Evolutionary conservation across 2,888 invertebrate genomes (phyloP), one percentile per base, ranked within the genome.

Genomic region (Synergus laeviventris): DNA sequence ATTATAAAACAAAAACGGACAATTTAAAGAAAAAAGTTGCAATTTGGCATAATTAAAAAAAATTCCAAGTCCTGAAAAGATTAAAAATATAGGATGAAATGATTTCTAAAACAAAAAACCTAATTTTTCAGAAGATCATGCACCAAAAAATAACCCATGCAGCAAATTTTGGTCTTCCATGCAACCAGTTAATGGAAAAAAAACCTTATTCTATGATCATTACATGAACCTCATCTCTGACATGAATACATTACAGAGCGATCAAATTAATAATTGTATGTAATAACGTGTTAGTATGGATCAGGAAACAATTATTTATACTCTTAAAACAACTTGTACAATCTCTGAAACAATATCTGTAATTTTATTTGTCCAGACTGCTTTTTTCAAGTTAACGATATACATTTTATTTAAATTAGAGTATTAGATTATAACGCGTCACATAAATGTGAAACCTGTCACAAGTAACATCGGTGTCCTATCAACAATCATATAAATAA

Each of bases 321-420:
- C 62, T 18, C 54, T n/a, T 18, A 18, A n/a, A 54, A 9, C 9
- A 18, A 62, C 12, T 38, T 62, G 4, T 38, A n/a, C 62, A 62
- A 62, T 39, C 12, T 38, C 18, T 62, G 38, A 62, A 62, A 62
- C 18, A 62, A 62, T 9, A 18, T 62, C 38, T 38, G 18, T 1
- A 39, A 62, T 39, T 62, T 62, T 62, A 62, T 62, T 62, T 11
- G n/a, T 31, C 18, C 38, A n/a, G 12, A 62, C 11, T 54, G 54
- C 9, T 9, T 11, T 54, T 18, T 54, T 54, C 54, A 18, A n/a
- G 54, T 18, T 54, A 54, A 62, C 18, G 12, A n/a, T 62, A 62
- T 62, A 62, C 62, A 62, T 62, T 38, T 62, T 62, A 38, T 12
- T 18, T 39, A 62, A 62, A 62, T 54, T 54, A 54, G 54, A 54